phyloP scores from a whole-genome alignment of 2,113 vertebrate species.

The Brachypteracias leptosomus region DNA sequence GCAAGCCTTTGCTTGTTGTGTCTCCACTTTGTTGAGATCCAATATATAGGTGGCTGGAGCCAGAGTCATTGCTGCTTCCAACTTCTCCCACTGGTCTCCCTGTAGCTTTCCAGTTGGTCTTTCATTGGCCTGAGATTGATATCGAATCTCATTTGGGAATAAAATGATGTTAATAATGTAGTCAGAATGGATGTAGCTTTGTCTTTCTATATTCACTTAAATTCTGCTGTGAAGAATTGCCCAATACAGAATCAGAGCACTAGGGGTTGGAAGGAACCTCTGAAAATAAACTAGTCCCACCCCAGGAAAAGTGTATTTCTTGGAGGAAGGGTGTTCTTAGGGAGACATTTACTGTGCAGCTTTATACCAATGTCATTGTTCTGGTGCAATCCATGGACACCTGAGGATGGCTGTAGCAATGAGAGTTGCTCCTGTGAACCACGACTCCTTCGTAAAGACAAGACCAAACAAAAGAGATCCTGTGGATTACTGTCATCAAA shows the following conservation, averaged over 20 bases:
- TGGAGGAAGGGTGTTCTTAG: rapidly evolving
- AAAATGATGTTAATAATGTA: rapidly evolving
- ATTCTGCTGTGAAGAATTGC: rapidly evolving
- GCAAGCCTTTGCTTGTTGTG: rapidly evolving
- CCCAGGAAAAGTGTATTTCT: neutral
- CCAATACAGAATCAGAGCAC: rapidly evolving
- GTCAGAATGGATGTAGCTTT: rapidly evolving
- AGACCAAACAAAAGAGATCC: neutral
- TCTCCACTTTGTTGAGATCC: neutral
- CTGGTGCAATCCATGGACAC: rapidly evolving
- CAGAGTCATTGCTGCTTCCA: rapidly evolving
- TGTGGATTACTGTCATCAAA: rapidly evolving
- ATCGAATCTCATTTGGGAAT: neutral
- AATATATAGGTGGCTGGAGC: neutral
- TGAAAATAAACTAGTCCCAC: too few species aligned
- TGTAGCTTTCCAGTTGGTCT: neutral
- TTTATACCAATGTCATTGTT: neutral
- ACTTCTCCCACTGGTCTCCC: neutral
- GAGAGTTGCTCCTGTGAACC: neutral
- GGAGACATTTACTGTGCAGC: rapidly evolving
- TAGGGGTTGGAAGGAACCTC: too few species aligned
- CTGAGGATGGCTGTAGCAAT: rapidly evolving
- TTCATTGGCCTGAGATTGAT: rapidly evolving
- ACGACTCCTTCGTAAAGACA: neutral
- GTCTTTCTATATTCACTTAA: rapidly evolving